Base-by-base conservation (phyloP, 2,797 vertebrate species). In the Coendou prehensilis region DNA sequence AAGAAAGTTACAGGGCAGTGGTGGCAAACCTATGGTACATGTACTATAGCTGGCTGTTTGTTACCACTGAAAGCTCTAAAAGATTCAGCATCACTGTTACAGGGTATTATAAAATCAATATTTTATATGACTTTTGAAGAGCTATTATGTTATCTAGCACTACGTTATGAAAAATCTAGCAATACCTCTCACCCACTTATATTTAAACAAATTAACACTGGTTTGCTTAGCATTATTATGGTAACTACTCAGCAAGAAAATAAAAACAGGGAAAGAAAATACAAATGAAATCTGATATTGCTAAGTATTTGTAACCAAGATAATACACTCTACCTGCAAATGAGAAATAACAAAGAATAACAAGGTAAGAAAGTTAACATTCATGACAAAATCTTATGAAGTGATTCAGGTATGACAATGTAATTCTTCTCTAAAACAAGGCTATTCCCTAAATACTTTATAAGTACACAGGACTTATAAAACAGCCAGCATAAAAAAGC, bases 141-240 rank as follows among this genome's bases (percentile, higher is more conserved):
- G 6, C 30, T 69, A 37, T 79, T 78, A 82, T 54, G 81, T 81
- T 69, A 82, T 2, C 9, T 61, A 63, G 23, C 7, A 96, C 33
- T 56, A 54, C 4, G 56, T 52, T 90, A 45, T 67, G 50, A 88
- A 79, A 3, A 89, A 69, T 79, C 9, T 64, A 92, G 47, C 3
- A 22, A 6, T 79, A 88, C 13, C 57, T 8, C 6, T 14, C 18
- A 90, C 4, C 17, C 59, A 33, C 4, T 92, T 75, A 57, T 54
- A 89, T 56, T 93, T 95, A 78, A 92, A 96, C 92, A 87, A 82
- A 91, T 45, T 47, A 97, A 89, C 26, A 76, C 37, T 57, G 11
- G 23, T 91, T 82, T 90, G 90, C 61, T 67, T 84, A 92, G 47
- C 11, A 83, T 9, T 80, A 61, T 52, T 67, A 50, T 76, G 26